phyloP scores from a whole-genome alignment of 1,140 invertebrate species.

The Bemisia tabaci region DNA sequence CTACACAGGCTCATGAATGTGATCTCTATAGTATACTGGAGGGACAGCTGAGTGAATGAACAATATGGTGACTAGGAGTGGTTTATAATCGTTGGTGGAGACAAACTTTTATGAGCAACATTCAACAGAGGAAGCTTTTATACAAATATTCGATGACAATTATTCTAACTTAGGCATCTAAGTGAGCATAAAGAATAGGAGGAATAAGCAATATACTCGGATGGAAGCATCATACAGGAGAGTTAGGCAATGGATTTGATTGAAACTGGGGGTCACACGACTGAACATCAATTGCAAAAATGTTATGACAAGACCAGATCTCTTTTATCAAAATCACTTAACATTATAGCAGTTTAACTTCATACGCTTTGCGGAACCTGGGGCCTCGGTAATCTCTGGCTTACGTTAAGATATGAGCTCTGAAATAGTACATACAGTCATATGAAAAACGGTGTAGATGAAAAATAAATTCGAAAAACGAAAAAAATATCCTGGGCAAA shows the following conservation, averaged over 20 bases:
- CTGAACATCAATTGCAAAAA: not conserved
- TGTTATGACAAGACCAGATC: not conserved
- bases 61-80: too few species aligned
- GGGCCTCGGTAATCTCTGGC: not conserved
- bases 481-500: too few species aligned
- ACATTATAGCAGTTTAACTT: not conserved
- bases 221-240: not conserved
- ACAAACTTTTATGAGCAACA: too few species aligned
- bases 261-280: not conserved
- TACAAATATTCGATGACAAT: too few species aligned
- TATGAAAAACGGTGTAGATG: not conserved
- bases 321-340: not conserved
- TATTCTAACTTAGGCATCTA: too few species aligned
- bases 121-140: too few species aligned
- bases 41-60: too few species aligned
- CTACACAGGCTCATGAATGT: too few species aligned
- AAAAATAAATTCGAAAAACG: too few species aligned
- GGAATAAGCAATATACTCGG: not conserved
- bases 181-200: too few species aligned
- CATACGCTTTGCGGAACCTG: not conserved
- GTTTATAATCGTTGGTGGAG: too few species aligned
- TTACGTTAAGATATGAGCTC: not conserved
- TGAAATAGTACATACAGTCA: not conserved
- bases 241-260: not conserved
- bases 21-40: too few species aligned